Percentiles rank a stretch among this genome's conserved stretches.
phyloP scores from a whole-genome alignment of 2,797 vertebrate genomes.

The Menidia menidia region DNA sequence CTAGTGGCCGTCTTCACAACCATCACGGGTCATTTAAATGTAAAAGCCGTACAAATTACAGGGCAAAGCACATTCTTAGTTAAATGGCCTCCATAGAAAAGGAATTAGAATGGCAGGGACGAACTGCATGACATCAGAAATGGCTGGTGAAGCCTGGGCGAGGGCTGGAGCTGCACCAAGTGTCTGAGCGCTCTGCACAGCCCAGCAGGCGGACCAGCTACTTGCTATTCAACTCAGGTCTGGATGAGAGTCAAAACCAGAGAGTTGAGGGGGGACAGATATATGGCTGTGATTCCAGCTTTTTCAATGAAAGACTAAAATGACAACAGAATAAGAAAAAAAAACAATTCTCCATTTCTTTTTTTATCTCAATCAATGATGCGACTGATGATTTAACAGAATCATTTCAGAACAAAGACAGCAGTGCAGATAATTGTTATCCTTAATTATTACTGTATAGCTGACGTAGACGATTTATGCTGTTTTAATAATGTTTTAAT shows the following conservation, averaged over 20 bases:
- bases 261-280: conserved; percentile 45
- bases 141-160: conserved; percentile 49
- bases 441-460: conserved; percentile 2
- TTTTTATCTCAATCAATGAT: conserved; percentile 12
- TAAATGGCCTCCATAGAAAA: not conserved
- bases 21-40: not conserved
- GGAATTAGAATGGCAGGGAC: conserved; percentile 3
- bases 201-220: conserved; percentile 60
- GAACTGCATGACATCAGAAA: conserved; percentile 50
- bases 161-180: conserved; percentile 45
- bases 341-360: conserved; percentile 29
- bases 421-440: conserved; percentile 24
- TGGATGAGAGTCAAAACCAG: conserved; percentile 58
- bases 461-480: conserved; percentile 3
- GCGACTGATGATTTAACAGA: conserved; percentile 6
- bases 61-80: not conserved
- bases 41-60: conserved; percentile 14
- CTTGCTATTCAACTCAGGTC: conserved; percentile 83
- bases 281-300: conserved; percentile 47
- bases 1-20: not conserved
- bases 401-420: not conserved
- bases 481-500: not conserved
- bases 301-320: conserved; percentile 44
- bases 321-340: conserved; percentile 27
- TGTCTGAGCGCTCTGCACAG: conserved; percentile 39